Evolutionary conservation across 2,888 invertebrate genomes (phyloP).

Genomic region (Sarcophaga carnaria): DNA sequence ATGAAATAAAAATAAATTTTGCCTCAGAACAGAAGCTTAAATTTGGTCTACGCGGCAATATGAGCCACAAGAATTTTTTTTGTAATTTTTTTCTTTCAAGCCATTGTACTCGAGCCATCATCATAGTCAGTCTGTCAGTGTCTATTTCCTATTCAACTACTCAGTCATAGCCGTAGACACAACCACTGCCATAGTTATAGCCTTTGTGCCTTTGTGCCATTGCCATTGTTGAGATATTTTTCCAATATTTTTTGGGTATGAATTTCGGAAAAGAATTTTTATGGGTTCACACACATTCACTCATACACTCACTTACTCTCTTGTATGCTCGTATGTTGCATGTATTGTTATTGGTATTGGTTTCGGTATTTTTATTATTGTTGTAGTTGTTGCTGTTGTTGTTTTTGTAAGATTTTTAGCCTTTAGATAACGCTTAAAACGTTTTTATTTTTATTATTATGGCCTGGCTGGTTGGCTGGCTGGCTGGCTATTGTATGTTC

Average conservation of each 20-base stretch:
- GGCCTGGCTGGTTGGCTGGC: not conserved
- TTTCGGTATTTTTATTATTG: conserved; percentile 56
- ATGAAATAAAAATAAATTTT: conserved; percentile 36
- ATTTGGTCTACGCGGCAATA: conserved; percentile 41
- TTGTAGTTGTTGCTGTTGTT: conserved; percentile 35
- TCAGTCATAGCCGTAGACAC: no score
- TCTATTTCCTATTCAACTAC: no score
- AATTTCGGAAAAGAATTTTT: no score
- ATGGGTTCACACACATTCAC: no score
- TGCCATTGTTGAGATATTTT: not conserved
- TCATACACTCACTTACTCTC: no score
- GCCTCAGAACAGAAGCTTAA: conserved; percentile 62
- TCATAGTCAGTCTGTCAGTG: no score
- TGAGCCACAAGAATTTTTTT: not conserved
- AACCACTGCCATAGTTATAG: no score
- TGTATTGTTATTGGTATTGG: not conserved
- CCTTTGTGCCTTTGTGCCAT: no score
- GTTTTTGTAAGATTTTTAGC: conserved; percentile 61
- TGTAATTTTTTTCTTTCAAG: not conserved
- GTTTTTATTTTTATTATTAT: conserved; percentile 69
- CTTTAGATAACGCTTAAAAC: conserved; percentile 61
- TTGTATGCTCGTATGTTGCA: conserved; percentile 37
- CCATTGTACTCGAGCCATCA: not conserved
- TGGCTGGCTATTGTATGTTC: conserved; percentile 41
- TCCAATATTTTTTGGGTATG: not conserved